phyloP scores from a whole-genome alignment of 2,797 vertebrate genomes.

The Phyllotis vaccarum region DNA sequence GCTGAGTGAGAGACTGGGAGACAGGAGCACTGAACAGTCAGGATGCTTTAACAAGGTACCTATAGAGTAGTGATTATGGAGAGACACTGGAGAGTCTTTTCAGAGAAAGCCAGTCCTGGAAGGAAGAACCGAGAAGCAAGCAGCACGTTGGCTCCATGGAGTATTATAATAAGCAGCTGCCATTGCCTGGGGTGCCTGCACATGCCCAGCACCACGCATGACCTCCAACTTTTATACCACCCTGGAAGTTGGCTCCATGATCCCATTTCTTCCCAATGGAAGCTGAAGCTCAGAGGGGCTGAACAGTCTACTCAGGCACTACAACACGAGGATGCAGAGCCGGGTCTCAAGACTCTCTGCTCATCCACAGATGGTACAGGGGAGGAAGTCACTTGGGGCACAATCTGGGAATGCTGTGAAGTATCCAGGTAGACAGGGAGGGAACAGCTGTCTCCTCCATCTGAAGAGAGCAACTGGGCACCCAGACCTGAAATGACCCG shows the following conservation, averaged over 20 bases:
- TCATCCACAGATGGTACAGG: neutral
- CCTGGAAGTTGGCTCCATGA: neutral
- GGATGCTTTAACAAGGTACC: neutral
- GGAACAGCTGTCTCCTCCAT: neutral
- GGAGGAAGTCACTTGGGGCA: neutral
- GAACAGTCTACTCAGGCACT: neutral
- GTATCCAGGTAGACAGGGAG: neutral
- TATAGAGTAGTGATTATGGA: neutral
- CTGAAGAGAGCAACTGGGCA: neutral
- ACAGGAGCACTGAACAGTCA: neutral
- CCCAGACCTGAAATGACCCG: slow-evolving; percentile 28
- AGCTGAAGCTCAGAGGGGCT: neutral
- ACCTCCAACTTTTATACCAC: neutral
- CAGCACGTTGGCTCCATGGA: neutral
- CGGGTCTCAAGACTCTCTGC: neutral
- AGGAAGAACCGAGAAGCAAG: neutral
- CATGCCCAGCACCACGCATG: neutral
- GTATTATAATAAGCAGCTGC: neutral
- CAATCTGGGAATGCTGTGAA: neutral
- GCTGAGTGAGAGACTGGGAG: neutral
- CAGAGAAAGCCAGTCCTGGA: neutral
- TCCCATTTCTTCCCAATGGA: neutral
- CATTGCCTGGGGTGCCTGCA: neutral
- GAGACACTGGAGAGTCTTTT: neutral
- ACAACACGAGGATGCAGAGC: neutral